Conservation (phyloP, 2,113 vertebrate genomes). For the Anguilla rostrata region DNA sequence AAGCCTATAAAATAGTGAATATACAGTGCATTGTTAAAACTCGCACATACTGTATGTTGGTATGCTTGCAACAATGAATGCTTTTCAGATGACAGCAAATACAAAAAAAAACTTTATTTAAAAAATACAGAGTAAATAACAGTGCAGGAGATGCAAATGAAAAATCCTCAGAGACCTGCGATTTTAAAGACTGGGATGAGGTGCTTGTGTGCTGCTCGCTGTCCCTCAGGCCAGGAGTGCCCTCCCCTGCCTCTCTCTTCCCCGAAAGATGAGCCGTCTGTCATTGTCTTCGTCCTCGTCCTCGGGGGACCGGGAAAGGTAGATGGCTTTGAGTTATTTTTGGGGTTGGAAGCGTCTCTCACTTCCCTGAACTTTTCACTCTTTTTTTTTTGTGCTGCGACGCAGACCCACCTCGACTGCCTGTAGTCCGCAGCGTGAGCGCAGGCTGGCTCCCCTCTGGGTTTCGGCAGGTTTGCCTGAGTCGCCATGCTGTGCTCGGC, state of each 20-base stretch:
- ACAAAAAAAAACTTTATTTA: too few species aligned
- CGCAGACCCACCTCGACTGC: neutral
- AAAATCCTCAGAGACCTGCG: neutral
- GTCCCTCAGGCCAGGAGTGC: neutral
- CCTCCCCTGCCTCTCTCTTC: neutral
- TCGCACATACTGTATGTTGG: too few species aligned
- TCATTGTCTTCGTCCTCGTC: neutral
- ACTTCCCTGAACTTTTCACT: neutral
- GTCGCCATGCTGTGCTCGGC: neutral
- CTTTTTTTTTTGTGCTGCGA: neutral
- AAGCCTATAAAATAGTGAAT: too few species aligned
- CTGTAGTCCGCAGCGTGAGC: too few species aligned
- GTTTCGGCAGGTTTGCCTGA: neutral
- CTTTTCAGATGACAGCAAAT: too few species aligned
- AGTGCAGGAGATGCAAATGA: neutral
- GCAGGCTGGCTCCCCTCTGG: neutral
- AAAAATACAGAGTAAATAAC: neutral
- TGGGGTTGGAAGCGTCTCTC: neutral
- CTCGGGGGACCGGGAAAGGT: neutral
- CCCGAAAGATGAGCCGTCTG: neutral
- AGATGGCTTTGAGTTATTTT: neutral
- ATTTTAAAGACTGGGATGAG: neutral
- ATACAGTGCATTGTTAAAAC: too few species aligned
- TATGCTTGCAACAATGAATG: too few species aligned
- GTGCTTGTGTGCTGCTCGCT: neutral